Evolutionary conservation across 2,888 invertebrate genomes (phyloP).

Genomic region (Xestia ashworthii): DNA sequence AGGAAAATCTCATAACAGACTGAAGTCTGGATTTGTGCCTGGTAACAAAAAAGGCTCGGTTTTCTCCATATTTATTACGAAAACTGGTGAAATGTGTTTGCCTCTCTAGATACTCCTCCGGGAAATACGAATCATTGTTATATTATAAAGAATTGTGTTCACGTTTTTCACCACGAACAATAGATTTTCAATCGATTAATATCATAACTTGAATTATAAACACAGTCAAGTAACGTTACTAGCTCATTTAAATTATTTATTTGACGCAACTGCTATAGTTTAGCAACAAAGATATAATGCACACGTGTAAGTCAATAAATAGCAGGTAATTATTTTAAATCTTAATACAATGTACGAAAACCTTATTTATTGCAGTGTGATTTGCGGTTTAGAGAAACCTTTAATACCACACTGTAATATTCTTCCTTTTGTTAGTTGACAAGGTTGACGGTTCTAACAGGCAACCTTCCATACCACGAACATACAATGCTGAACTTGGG

Average conservation of each 20-base stretch:
- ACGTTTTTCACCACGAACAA: background rate
- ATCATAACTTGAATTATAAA: conserved; percentile 20
- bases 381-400: background rate
- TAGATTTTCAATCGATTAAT: background rate
- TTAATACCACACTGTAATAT: conserved; percentile 1
- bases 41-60: background rate
- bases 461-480: background rate
- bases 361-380: conserved; percentile 10
- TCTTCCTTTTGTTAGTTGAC: background rate
- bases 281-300: conserved; percentile 23
- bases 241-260: background rate
- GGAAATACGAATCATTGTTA: background rate
- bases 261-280: background rate
- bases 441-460: background rate
- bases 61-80: background rate
- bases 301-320: conserved; percentile 21
- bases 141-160: background rate
- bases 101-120: background rate
- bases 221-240: conserved; percentile 24
- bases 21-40: too few species aligned
- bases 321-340: background rate
- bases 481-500: background rate
- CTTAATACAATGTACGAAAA: conserved; percentile 3
- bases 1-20: background rate
- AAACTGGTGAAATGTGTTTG: background rate